Evolutionary conservation across 2,888 invertebrate genomes (phyloP), one percentile per base, ranked within the genome.

Genomic region (Drosophila paranaensis): DNA sequence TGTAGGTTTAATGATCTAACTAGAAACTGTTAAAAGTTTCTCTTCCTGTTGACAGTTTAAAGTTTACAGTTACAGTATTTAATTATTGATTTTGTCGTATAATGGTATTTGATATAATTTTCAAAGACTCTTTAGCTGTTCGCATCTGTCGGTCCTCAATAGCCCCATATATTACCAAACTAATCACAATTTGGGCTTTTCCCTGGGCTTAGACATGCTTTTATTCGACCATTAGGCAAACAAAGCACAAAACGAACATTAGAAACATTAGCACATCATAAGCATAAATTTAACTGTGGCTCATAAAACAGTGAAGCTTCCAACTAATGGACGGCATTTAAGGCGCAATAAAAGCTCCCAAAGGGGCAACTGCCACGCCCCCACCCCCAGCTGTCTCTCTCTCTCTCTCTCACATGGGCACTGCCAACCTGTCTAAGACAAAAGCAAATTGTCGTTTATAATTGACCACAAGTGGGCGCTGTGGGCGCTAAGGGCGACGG

Each of bases 361-460:
- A 66, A 76, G 74, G 83, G 85, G 48, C 65, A 51, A 30, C 51
- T 33, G 35, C 43, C 16, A n/a, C 63, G 11, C 30, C 48, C 20
- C 6, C 33, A 6, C 46, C 33, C 10, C 33, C 33, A 33, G 20
- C 20, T 20, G 2, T 20, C 20, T 10, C 33, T n/a, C 16, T 43
- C 20, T 20, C 20, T 20, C 20, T 20, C 20, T n/a, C 16, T 43
- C 30, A n/a, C 30, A 14, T 30, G 51, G 30, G 14, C 56, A 8
- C 45, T 69, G 55, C 66, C 70, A 60, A 70, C 71, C 82, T 71
- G 75, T 76, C 88, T 77, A 78, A 89, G 82, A 82, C 80, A 83
- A 87, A 84, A 76, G 82, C 71, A 77, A 84, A 80, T 82, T 87
- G 78, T 80, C 85, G 82, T 74, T 84, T 82, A 82, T 86, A 89